These are phyloP conservation scores for Reticulitermes speratus DNA, from an alignment of 1,140 invertebrate species.

Conservation along the genomic window DNA sequence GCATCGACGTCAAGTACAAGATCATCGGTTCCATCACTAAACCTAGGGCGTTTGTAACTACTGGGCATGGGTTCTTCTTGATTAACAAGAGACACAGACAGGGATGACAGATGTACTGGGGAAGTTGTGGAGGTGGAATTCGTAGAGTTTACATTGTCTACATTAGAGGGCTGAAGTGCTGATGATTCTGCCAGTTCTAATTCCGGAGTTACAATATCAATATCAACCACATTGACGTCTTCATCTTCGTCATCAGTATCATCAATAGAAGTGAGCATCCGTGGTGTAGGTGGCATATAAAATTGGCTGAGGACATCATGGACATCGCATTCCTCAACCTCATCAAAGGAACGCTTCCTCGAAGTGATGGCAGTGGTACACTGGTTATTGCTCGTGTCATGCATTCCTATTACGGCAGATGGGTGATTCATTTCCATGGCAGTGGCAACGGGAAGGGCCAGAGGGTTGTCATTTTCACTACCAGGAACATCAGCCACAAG, in stretches of 20 bases:
- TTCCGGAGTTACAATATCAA: slow-evolving; percentile 32
- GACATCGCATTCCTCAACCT: slow-evolving; percentile 40
- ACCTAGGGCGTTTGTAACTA: not conserved
- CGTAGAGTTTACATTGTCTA: not conserved
- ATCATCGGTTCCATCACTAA: not conserved
- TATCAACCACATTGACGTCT: slow-evolving; percentile 44
- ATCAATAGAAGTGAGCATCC: slow-evolving; percentile 66
- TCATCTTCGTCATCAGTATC: slow-evolving; percentile 52
- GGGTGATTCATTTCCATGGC: not conserved
- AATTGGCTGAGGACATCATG: slow-evolving; percentile 66
- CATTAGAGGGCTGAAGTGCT: not conserved
- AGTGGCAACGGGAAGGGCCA: not conserved
- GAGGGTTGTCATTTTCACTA: not conserved
- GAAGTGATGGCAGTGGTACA: slow-evolving; percentile 11
- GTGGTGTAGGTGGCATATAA: slow-evolving; percentile 68
- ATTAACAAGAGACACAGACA: not conserved
- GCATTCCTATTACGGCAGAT: not conserved
- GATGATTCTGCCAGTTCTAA: not conserved
- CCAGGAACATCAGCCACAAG: slow-evolving; percentile 13
- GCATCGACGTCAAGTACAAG: not conserved
- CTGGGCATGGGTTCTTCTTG: not conserved
- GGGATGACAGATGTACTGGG: not conserved
- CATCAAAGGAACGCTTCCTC: slow-evolving; percentile 39
- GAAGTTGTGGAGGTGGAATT: not conserved
- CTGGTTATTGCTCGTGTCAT: not conserved